These are phyloP conservation scores for Trichogramma dendrolimi DNA, from an alignment of 2,888 invertebrate genomes.

Conservation along the genomic window DNA sequence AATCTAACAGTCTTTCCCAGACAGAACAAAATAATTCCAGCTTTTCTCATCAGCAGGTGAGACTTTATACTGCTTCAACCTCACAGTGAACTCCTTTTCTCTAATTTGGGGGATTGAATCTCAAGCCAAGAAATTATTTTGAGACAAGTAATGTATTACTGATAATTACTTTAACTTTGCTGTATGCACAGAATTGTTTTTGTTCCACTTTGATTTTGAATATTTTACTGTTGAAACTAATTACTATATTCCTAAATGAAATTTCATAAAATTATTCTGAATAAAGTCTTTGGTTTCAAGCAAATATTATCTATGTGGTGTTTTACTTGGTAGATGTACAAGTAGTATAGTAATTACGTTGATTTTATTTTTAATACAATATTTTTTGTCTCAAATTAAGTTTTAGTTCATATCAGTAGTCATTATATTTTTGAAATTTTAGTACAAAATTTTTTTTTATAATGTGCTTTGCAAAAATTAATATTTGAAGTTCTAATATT, in stretches of 20 bases:
- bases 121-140: constrained; percentile 22
- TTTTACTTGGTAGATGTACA: too few relatives aligned
- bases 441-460: too few relatives aligned
- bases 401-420: too few relatives aligned
- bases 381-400: too few relatives aligned
- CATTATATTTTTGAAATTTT: too few relatives aligned
- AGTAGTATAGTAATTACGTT: too few relatives aligned
- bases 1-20: constrained; percentile 46
- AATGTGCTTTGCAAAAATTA: too few relatives aligned
- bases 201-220: not conserved
- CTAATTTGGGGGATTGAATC: constrained; percentile 22
- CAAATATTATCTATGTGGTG: too few relatives aligned
- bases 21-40: constrained; percentile 47
- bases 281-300: too few relatives aligned
- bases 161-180: constrained; percentile 18
- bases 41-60: constrained; percentile 46
- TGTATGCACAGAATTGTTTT: constrained; percentile 13
- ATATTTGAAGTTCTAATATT: too few relatives aligned
- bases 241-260: not conserved
- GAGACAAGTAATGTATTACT: constrained; percentile 27
- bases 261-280: too few relatives aligned
- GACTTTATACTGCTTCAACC: constrained; percentile 24
- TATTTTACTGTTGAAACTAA: not conserved
- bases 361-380: too few relatives aligned
- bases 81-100: constrained; percentile 17